Conservation (phyloP, 2,888 invertebrate species). For the Brachypalpus laphriformis region DNA sequence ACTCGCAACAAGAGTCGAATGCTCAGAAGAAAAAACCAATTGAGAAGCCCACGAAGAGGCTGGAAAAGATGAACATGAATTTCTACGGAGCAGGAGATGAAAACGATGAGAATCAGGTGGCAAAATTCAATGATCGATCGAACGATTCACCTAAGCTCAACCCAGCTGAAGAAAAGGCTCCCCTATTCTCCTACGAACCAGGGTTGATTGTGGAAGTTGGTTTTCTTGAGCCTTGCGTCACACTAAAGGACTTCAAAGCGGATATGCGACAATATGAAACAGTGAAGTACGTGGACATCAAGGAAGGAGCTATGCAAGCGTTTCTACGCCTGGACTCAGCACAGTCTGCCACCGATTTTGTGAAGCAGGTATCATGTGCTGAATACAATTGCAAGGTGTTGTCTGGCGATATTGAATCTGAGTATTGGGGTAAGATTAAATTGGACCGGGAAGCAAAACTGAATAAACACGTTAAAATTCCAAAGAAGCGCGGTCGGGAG, state of each 20-base stretch:
- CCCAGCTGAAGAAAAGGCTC: slow-evolving; percentile 78
- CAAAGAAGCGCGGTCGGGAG: slow-evolving; percentile 80
- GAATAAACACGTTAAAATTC: slow-evolving; percentile 79
- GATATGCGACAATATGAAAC: slow-evolving; percentile 86
- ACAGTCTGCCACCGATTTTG: slow-evolving; percentile 82
- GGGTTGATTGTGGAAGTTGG: slow-evolving; percentile 89
- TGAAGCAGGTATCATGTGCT: slow-evolving; percentile 78
- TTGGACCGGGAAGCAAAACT: slow-evolving; percentile 83
- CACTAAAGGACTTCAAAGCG: slow-evolving; percentile 88
- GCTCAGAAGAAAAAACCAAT: slow-evolving; percentile 4
- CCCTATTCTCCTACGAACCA: slow-evolving; percentile 83
- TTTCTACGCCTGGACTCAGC: slow-evolving; percentile 87
- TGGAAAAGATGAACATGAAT: slow-evolving; percentile 81
- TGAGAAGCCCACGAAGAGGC: slow-evolving; percentile 59
- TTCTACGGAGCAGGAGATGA: slow-evolving; percentile 80
- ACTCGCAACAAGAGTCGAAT: slow-evolving; percentile 30
- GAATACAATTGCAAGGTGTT: slow-evolving; percentile 82
- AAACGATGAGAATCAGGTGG: slow-evolving; percentile 75
- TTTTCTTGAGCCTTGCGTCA: slow-evolving; percentile 87
- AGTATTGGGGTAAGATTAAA: slow-evolving; percentile 92
- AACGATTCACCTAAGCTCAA: slow-evolving; percentile 75
- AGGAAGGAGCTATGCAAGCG: slow-evolving; percentile 87
- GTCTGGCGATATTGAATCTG: slow-evolving; percentile 87
- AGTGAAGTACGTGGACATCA: slow-evolving; percentile 91
- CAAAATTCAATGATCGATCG: slow-evolving; percentile 50